Conservation (phyloP, 2,797 vertebrate genomes). For the Furcifer pardalis region DNA sequence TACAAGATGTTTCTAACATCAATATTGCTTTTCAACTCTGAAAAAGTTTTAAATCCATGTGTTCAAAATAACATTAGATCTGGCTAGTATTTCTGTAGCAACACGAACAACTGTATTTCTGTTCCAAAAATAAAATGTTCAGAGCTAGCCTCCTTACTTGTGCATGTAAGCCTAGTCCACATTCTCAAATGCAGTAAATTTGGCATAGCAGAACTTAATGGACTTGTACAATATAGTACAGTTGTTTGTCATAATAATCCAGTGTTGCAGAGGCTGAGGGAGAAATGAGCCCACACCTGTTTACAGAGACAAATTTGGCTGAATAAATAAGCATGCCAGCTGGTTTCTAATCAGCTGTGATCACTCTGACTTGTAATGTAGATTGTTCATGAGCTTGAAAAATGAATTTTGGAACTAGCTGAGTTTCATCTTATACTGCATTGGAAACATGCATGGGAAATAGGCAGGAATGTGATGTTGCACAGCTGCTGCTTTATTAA, state of each 20-base stretch:
- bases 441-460: not conserved
- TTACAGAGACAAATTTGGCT: not conserved
- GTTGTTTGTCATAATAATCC: constrained; percentile 19
- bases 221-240: constrained; percentile 6
- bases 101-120: not conserved
- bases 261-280: constrained; percentile 9
- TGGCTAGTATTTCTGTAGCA: constrained; percentile 9
- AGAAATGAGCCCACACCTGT: constrained; percentile 7
- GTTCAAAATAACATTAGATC: constrained; percentile 33
- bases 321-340: constrained; percentile 19
- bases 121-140: constrained; percentile 31
- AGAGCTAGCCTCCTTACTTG: not conserved
- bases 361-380: constrained; percentile 13
- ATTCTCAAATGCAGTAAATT: constrained; percentile 1
- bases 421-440: not conserved
- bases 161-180: constrained; percentile 9
- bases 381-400: constrained; percentile 15
- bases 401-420: not conserved
- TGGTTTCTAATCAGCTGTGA: not conserved
- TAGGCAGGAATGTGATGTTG: not conserved
- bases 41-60: constrained; percentile 19
- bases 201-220: not conserved
- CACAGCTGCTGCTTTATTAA: not conserved
- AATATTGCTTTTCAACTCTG: not conserved
- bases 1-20: not conserved